Base-by-base conservation (phyloP, 2,113 vertebrate species). In the Fulica atra region DNA sequence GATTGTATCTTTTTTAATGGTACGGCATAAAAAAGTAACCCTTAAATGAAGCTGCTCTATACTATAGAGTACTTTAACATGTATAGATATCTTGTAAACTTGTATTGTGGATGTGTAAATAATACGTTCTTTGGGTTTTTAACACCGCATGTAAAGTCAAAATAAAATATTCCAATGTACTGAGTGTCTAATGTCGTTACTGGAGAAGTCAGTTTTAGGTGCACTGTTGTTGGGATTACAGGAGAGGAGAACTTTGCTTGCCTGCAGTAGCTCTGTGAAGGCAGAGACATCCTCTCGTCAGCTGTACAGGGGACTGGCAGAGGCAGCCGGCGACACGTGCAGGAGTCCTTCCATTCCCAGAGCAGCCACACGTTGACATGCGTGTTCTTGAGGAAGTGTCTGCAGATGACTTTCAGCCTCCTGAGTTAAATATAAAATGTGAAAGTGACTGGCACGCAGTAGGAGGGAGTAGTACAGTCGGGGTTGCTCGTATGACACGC, bases 81-180 rank as follows among this genome's bases (percentile, higher is more conserved):
- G 98, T 99, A 99, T 99, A 99, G 99, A 99, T 99, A 99, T 98
- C 98, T 99, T 99, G 98, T 99, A 99, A 99, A 99, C 98, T 98
- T 99, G 99, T 99, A 99, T 99, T 99, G 99, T 99, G 99, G 99
- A 99, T 98, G 98, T 99, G 99, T 99, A 99, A 99, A 99, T 99
- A 99, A 98, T 99, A 98, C 97, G 97, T 98, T 98, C 98, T 98
- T 99, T 99, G 98, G 99, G 98, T 99, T 99, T 99, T 99, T 99
- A 99, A 99, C 99, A 99, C 99, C 96, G 99, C 99, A 99, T 99
- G 99, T 99, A 99, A 99, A 99, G 99, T 99, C 98, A 98, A 99
- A 99, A 99, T 99, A 99, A 99, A 99, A 98, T 98, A 99, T 99
- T 98, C 98, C 98, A 98, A 98, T 98, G 98, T 96, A 97, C 10